Evolutionary conservation across 2,888 invertebrate species (phyloP), one percentile per base, ranked within the genome.

Genomic region (Acanthosepion pharaonis): DNA sequence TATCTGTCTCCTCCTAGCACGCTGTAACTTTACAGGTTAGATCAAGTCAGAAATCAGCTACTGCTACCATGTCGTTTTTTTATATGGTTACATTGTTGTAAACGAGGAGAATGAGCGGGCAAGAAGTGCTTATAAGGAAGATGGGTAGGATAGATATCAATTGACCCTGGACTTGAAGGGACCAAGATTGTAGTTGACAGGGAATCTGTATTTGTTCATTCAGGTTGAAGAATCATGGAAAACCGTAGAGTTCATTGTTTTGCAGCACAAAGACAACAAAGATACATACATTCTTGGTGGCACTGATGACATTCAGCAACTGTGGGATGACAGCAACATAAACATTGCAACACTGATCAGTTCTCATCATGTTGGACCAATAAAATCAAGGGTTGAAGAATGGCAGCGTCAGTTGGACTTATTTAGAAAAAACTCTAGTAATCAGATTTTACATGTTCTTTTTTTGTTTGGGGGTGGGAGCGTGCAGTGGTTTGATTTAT

Each of bases 141-240:
- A 42, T 42, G 42, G 0, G 42, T 42, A 42, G 42, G 42, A 42
- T 42, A n/a, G n/a, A n/a, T n/a, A n/a, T n/a, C n/a, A n/a, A n/a
- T n/a, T n/a, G n/a, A n/a, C n/a, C n/a, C n/a, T 42, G 42, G 0
- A 42, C 42, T 42, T 42, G 42, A 42, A 42, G 42, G 42, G 42
- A 42, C 2, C 42, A 2, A 42, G 42, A 42, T 42, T 42, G 42
- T 42, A 42, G 42, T 42, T 42, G 42, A 42, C 42, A 42, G 2
- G 42, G 42, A 42, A 42, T 42, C 42, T 42, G 0, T n/a, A 9
- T 78, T 78, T 3, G 49, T 33, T 33, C 55, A 98, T n/a, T n/a
- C n/a, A n/a, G 98, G 98, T 99, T 92, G 99, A 99, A 97, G 98
- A 98, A 96, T 98, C 98, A 5, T 99, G 99, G 99, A 98, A 98